These are phyloP conservation scores for Knipowitschia caucasica DNA, from an alignment of 2,797 vertebrate species.

Conservation along the genomic window DNA sequence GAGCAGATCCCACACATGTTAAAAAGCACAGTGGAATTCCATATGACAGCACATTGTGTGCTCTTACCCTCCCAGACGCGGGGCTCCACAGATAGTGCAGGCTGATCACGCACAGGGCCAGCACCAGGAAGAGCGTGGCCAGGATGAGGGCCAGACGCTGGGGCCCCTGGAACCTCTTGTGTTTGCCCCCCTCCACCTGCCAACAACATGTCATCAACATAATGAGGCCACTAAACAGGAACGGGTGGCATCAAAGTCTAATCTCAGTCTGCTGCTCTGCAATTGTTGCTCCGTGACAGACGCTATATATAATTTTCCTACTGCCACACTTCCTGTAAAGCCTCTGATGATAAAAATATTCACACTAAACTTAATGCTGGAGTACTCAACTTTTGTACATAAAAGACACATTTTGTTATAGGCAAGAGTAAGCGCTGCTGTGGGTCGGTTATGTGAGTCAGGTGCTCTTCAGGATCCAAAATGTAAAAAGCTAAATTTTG, in stretches of 20 bases:
- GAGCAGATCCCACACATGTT: no score
- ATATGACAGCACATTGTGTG: no score
- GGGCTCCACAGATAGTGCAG: conserved; percentile 84
- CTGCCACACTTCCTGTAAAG: conserved; percentile 10
- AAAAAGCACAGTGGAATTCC: no score
- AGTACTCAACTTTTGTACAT: no score
- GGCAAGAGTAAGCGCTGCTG: no score
- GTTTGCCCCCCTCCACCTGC: conserved; percentile 82
- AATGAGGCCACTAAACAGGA: background rate
- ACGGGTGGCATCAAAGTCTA: background rate
- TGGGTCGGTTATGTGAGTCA: no score
- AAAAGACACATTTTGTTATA: no score
- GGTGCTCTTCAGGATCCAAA: no score
- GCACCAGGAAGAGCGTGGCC: conserved; percentile 73
- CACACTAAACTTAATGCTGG: background rate
- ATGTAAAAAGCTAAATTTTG: no score
- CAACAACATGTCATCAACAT: conserved; percentile 22
- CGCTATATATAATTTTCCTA: conserved; percentile 7
- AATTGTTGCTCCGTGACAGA: background rate
- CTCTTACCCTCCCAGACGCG: conserved; percentile 83
- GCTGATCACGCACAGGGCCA: conserved; percentile 81
- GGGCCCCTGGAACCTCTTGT: conserved; percentile 72
- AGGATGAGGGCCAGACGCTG: conserved; percentile 79
- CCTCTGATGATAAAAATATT: conserved; percentile 24
- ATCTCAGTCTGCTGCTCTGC: conserved; percentile 4